phyloP scores from a whole-genome alignment of 2,888 invertebrate species.

The Lochmaea capreae region DNA sequence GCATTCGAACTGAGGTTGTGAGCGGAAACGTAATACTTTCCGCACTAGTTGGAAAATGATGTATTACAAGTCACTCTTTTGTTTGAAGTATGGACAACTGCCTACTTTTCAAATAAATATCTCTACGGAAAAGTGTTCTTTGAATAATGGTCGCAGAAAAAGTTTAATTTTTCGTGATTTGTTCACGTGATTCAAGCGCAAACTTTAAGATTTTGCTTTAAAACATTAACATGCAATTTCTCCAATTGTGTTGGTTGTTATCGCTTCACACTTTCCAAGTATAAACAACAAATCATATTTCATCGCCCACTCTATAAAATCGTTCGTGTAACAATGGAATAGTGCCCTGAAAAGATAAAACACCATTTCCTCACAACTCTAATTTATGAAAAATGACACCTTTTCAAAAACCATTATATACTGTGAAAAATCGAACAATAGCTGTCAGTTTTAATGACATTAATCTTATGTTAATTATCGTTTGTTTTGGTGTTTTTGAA shows the following conservation, averaged over 20 bases:
- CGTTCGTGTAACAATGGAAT: background rate
- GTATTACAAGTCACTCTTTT: too few relatives aligned
- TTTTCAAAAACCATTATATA: background rate
- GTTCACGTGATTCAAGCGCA: too few relatives aligned
- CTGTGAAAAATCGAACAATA: background rate
- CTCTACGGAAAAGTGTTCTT: too few relatives aligned
- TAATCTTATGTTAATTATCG: background rate
- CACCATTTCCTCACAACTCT: background rate
- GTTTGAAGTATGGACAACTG: too few relatives aligned
- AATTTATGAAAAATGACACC: slow-evolving; percentile 8
- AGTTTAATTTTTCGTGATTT: too few relatives aligned
- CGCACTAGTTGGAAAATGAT: too few relatives aligned
- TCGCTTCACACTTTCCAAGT: background rate
- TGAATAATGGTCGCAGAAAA: too few relatives aligned
- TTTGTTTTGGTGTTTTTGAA: background rate
- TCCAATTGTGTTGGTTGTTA: background rate
- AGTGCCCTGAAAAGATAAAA: background rate
- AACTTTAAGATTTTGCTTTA: too few relatives aligned
- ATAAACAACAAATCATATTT: background rate
- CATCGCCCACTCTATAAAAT: background rate
- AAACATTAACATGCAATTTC: too few relatives aligned
- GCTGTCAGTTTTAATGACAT: slow-evolving; percentile 1
- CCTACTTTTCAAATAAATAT: too few relatives aligned
- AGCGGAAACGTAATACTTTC: too few relatives aligned
- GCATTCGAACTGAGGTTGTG: too few relatives aligned